Evolutionary conservation across 1,140 invertebrate species (phyloP), one percentile per base, ranked within the genome.

Genomic region (Drosophila elegans): DNA sequence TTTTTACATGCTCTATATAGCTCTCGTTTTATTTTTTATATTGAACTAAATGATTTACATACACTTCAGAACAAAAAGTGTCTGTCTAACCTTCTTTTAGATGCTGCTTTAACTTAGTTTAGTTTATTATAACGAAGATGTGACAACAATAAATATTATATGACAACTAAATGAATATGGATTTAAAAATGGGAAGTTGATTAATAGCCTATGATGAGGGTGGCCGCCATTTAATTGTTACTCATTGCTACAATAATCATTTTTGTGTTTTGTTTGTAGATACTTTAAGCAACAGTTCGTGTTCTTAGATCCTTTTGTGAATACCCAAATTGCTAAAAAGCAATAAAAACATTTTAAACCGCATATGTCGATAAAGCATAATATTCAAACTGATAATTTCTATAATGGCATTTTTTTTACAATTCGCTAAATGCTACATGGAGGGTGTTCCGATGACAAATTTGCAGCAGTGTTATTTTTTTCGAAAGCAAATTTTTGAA

Each of bases 351-450:
- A 3, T 29, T 6, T 41, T 41, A 16, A 21, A 29, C 3, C 54
- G 38, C 11, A 29, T 44, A 13, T 46, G 13, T 25, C 29, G 5
- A 4, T 34, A 48, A 16, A 46, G 21, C 56, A 34, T 9, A 27
- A 45, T 9, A 57, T 7, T 45, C 27, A 57, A 57, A 27, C 25
- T 12, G 55, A 57, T 13, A 11, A 2, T 11, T 45, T 16, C 32
- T 45, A 42, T 27, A 45, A 41, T 45, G 13, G 54, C 3, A 57
- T 57, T 21, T 57, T 45, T 57, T 10, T 12, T 44, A 7, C 13
- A 57, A 39, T 57, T 44, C 4, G 49, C 49, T 2, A 52, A 52
- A 36, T 52, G n/a, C n/a, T 52, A 52, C 32, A 52, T 56, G 21
- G 11, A 39, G 3, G 21, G 39, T 5, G 6, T 32, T 32, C 29